Conservation (phyloP, 2,797 vertebrate genomes). For the Rhinatrema bivittatum region DNA sequence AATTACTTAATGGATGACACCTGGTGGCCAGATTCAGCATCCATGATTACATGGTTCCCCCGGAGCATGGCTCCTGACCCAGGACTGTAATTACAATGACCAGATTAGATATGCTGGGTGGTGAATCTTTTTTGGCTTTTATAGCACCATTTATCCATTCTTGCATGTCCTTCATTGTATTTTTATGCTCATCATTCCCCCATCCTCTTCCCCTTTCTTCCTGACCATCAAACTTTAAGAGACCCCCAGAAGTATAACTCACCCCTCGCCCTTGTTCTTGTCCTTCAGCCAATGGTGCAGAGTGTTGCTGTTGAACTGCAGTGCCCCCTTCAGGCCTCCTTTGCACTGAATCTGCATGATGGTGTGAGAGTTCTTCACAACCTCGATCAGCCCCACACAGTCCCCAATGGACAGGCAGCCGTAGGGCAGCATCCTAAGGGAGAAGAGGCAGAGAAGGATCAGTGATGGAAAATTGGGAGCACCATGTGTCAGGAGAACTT, state of each 20-base stretch:
- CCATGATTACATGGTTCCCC: too few species aligned
- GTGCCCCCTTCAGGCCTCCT: constrained; percentile 71
- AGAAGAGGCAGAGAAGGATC: background rate
- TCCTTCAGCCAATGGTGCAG: constrained; percentile 77
- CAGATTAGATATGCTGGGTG: too few species aligned
- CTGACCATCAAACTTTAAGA: fast-evolving
- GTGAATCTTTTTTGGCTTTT: too few species aligned
- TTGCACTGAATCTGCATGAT: constrained; percentile 85
- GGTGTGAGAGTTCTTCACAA: constrained; percentile 72
- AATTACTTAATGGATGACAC: too few species aligned
- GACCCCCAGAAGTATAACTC: constrained; percentile 35
- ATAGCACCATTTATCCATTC: too few species aligned
- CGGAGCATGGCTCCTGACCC: too few species aligned
- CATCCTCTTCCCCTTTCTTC: background rate
- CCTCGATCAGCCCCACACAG: constrained; percentile 76
- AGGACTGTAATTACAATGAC: too few species aligned
- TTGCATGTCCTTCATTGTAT: too few species aligned
- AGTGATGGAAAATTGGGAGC: background rate
- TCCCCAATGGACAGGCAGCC: constrained; percentile 75
- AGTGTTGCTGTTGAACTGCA: constrained; percentile 77
- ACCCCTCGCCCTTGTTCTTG: constrained; percentile 75
- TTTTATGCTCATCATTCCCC: too few species aligned
- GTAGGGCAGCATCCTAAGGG: constrained; percentile 69
- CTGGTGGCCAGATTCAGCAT: too few species aligned
- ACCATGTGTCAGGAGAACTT: too few species aligned